A percentile compares a stretch with the other conserved stretches of the same genome.
These are phyloP conservation scores for Maniola hyperantus DNA, from an alignment of 2,888 invertebrate species.

Conservation along the genomic window DNA sequence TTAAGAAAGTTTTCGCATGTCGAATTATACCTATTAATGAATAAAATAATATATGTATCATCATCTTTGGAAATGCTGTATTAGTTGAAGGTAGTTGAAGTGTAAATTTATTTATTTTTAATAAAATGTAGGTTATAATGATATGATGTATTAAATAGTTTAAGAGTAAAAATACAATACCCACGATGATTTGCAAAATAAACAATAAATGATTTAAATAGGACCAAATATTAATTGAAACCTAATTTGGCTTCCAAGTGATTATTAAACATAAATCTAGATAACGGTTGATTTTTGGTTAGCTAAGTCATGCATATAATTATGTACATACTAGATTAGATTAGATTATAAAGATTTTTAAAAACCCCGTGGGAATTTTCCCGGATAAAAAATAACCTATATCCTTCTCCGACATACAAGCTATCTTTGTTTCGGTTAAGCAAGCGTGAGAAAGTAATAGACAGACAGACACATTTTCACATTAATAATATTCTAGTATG, in stretches of 20 bases:
- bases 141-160: background rate
- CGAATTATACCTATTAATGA: background rate
- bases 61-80: background rate
- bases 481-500: too few species aligned
- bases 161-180: background rate
- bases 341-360: too few species aligned
- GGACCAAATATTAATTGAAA: conserved; percentile 11
- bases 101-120: background rate
- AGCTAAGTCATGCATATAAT: background rate
- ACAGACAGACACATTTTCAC: too few species aligned
- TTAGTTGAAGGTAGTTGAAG: background rate
- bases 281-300: background rate
- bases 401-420: too few species aligned
- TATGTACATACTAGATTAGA: too few species aligned
- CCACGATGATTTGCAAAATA: background rate
- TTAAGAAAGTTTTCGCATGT: conserved; percentile 8
- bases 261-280: background rate
- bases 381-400: too few species aligned
- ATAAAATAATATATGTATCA: background rate
- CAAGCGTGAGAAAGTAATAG: too few species aligned
- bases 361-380: too few species aligned
- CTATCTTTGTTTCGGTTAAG: too few species aligned
- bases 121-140: background rate
- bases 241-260: background rate
- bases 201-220: background rate